A percentile compares a stretch with the other conserved stretches of the same genome.
phyloP scores from a whole-genome alignment of 2,888 invertebrate genomes.

The Tinea semifulvella region DNA sequence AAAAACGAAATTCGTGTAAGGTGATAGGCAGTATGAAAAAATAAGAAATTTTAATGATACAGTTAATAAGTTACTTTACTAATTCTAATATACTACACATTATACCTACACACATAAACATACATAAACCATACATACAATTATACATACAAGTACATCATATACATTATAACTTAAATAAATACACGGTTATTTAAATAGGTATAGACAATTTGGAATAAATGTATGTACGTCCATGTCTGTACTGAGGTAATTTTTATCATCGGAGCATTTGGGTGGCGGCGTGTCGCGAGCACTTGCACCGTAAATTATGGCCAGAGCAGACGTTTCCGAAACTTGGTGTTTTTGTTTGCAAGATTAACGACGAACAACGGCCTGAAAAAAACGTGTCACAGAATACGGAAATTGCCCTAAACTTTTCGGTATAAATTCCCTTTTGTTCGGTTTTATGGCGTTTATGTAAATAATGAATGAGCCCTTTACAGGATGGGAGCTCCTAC shows the following conservation, averaged over 20 bases:
- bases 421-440: conserved; percentile 52
- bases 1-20: too few species aligned
- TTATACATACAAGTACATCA: too few species aligned
- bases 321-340: conserved; percentile 51
- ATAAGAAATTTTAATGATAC: too few species aligned
- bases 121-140: too few species aligned
- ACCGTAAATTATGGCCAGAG: conserved; percentile 20
- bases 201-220: too few species aligned
- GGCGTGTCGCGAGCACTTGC: conserved; percentile 38
- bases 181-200: too few species aligned
- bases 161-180: too few species aligned
- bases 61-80: too few species aligned
- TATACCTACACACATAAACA: too few species aligned
- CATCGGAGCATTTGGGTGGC: conserved; percentile 21
- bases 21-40: too few species aligned
- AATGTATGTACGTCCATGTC: not conserved
- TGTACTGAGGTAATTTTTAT: conserved; percentile 18
- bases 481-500: conserved; percentile 25
- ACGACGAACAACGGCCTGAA: conserved; percentile 58
- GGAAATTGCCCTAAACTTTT: conserved; percentile 54
- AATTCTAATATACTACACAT: too few species aligned
- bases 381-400: conserved; percentile 59
- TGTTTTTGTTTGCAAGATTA: conserved; percentile 64
- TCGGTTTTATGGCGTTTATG: conserved; percentile 44
- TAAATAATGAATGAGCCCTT: conserved; percentile 42